Evolutionary conservation across 2,888 invertebrate species (phyloP).

Genomic region (Reticulitermes lucifugus): DNA sequence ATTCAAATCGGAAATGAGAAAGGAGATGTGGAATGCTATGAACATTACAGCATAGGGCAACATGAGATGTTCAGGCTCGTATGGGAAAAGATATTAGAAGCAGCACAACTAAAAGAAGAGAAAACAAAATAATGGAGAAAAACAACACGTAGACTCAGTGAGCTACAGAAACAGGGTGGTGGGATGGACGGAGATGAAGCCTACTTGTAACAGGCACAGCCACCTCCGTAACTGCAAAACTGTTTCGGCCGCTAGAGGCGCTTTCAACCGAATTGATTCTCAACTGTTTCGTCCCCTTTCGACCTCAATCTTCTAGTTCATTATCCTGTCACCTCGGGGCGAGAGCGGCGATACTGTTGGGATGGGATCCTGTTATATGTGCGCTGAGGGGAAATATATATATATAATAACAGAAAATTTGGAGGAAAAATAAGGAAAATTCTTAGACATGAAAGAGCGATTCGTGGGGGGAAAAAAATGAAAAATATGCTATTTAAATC

Average conservation of each 20-base stretch:
- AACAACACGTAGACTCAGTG: slow-evolving; percentile 1
- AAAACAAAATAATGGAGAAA: neutral
- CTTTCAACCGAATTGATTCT: slow-evolving; percentile 51
- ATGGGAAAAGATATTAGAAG: neutral
- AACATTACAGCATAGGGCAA: neutral
- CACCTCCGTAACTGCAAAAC: slow-evolving; percentile 48
- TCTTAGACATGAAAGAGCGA: neutral
- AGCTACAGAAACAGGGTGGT: neutral
- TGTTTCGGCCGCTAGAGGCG: slow-evolving; percentile 45
- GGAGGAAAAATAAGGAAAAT: slow-evolving; percentile 18
- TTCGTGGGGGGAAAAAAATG: neutral
- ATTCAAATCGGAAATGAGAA: no score
- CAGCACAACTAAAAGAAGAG: slow-evolving; percentile 5
- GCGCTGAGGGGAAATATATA: slow-evolving; percentile 20
- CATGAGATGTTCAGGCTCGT: neutral
- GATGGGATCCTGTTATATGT: slow-evolving; percentile 40
- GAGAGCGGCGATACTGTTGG: slow-evolving; percentile 46
- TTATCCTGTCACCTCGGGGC: slow-evolving; percentile 51
- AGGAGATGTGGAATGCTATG: no score
- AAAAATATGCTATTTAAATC: neutral
- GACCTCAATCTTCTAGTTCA: slow-evolving; percentile 53
- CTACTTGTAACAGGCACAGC: slow-evolving; percentile 20
- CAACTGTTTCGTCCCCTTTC: slow-evolving; percentile 52
- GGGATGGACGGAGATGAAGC: neutral
- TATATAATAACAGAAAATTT: slow-evolving; percentile 24